Evolutionary conservation across 2,888 invertebrate genomes (phyloP).

Genomic region (Kuschelorhynchus macadamiae): DNA sequence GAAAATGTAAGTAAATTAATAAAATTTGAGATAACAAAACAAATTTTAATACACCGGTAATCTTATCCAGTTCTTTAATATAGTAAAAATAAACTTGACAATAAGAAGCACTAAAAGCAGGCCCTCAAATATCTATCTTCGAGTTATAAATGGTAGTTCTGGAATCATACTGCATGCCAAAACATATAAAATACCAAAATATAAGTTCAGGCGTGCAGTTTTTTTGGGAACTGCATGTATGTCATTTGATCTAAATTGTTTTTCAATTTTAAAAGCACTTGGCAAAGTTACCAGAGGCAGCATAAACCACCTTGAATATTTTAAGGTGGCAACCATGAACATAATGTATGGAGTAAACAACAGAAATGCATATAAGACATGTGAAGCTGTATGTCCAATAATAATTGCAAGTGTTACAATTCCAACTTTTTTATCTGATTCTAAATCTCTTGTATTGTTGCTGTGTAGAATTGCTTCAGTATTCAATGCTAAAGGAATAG

Average conservation of each 20-base stretch:
- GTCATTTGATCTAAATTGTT: constrained; percentile 84
- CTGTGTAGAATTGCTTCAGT: constrained; percentile 96
- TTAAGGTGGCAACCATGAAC: constrained; percentile 87
- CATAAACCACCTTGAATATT: constrained; percentile 90
- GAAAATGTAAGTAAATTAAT: neutral
- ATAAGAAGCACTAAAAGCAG: constrained; percentile 52
- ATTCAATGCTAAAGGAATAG: constrained; percentile 92
- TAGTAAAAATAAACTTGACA: constrained; percentile 52
- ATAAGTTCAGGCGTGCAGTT: constrained; percentile 92
- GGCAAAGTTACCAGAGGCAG: constrained; percentile 90
- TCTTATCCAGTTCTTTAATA: constrained; percentile 44
- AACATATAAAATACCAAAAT: constrained; percentile 91
- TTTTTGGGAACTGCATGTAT: constrained; percentile 88
- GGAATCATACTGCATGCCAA: constrained; percentile 83
- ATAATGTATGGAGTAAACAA: constrained; percentile 92
- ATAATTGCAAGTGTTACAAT: constrained; percentile 96
- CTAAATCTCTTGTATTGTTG: constrained; percentile 94
- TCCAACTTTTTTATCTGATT: constrained; percentile 89
- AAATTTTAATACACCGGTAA: neutral
- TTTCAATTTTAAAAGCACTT: constrained; percentile 91
- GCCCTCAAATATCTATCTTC: constrained; percentile 62
- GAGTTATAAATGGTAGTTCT: constrained; percentile 74
- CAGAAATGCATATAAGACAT: constrained; percentile 90
- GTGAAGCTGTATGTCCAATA: constrained; percentile 91
- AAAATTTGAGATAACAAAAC: neutral